These are phyloP conservation scores for Kryphioiulus occultus DNA, from an alignment of 2,888 invertebrate species.

Conservation along the genomic window DNA sequence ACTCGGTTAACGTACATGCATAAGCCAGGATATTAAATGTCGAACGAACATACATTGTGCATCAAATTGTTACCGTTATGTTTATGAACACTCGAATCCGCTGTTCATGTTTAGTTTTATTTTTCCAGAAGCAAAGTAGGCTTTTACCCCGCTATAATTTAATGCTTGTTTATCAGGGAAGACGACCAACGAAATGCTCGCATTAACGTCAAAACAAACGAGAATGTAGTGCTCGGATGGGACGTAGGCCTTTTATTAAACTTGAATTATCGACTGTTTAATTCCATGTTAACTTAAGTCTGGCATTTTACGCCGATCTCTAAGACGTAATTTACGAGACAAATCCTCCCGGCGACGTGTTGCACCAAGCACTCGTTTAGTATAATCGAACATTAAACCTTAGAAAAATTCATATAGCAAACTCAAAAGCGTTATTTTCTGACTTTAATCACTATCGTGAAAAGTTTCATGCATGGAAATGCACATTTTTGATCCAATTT, in stretches of 20 bases:
- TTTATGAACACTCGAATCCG: no score
- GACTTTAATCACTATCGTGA: no score
- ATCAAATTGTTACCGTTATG: no score
- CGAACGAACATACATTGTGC: no score
- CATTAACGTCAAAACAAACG: slow-evolving; percentile 18
- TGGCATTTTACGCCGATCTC: not conserved
- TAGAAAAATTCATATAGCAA: no score
- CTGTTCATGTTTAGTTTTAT: no score
- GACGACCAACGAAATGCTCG: not conserved
- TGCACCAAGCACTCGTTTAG: not conserved
- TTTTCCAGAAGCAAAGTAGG: not conserved
- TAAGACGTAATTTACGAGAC: not conserved
- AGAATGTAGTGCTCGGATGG: not conserved
- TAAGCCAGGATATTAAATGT: no score
- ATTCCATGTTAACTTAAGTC: not conserved
- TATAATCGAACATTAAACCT: not conserved
- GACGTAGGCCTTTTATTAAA: not conserved
- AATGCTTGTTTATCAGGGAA: not conserved
- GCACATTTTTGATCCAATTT: no score
- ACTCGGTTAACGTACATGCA: no score
- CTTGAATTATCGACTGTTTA: slow-evolving; percentile 20
- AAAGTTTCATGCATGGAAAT: no score
- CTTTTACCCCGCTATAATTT: not conserved
- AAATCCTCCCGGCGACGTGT: not conserved
- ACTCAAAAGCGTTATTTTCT: no score